Evolutionary conservation across 2,113 vertebrate genomes (phyloP).

Genomic region (Pao palembangensis): DNA sequence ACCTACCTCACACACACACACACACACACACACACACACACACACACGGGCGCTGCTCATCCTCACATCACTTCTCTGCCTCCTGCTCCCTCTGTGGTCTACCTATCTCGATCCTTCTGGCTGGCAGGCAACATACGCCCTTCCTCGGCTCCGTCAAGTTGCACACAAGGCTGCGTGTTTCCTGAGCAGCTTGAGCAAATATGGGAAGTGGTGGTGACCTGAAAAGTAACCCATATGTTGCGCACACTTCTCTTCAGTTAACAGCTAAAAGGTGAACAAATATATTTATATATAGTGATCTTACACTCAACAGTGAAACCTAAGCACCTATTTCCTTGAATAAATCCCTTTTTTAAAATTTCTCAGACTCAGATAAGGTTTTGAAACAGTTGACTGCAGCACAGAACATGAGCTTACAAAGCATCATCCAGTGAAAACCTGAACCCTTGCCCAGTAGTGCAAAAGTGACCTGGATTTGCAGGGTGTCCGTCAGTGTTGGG

Average conservation of each 20-base stretch:
- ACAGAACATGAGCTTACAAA: too few relatives aligned
- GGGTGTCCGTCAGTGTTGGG: background rate
- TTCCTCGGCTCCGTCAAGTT: conserved; percentile 16
- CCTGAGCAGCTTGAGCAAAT: conserved; percentile 70
- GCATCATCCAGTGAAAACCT: background rate
- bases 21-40: conserved; percentile 18
- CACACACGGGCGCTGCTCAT: conserved; percentile 13
- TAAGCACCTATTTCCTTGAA: background rate
- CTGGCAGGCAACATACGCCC: conserved; percentile 26
- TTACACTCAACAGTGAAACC: background rate
- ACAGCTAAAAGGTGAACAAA: background rate
- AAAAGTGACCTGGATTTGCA: background rate
- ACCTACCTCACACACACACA: conserved; percentile 21
- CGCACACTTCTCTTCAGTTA: conserved; percentile 7
- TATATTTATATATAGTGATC: too few relatives aligned
- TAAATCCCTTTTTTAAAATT: too few relatives aligned
- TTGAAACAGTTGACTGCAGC: too few relatives aligned
- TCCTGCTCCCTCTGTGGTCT: conserved; percentile 40
- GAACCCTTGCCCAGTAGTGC: background rate
- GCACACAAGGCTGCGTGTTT: conserved; percentile 45
- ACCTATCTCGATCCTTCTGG: conserved; percentile 45
- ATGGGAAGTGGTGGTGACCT: conserved; percentile 63
- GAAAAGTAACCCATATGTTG: conserved; percentile 32
- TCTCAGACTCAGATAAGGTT: too few relatives aligned
- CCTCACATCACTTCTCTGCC: conserved; percentile 30